A percentile compares a stretch with the other conserved stretches of the same genome.
Evolutionary conservation across 2,888 invertebrate genomes (phyloP).

Genomic region (Morpho deidamia): DNA sequence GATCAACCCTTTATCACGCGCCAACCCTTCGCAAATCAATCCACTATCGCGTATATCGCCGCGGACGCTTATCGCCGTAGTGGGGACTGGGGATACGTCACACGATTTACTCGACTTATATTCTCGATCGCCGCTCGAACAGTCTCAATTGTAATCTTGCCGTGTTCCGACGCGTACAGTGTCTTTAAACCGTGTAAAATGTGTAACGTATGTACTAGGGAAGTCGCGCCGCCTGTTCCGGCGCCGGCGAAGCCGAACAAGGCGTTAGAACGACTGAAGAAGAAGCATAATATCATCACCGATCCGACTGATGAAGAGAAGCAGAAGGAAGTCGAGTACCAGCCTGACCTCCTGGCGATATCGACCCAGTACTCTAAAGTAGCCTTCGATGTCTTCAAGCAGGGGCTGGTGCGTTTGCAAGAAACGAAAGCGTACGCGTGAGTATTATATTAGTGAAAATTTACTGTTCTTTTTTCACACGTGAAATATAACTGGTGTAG

Average conservation of each 20-base stretch:
- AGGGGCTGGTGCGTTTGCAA: conserved; percentile 48
- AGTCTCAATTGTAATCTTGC: conserved; percentile 20
- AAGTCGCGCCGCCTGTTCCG: conserved; percentile 35
- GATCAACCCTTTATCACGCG: conserved; percentile 10
- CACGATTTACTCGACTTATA: conserved; percentile 53
- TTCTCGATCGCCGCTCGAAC: conserved; percentile 35
- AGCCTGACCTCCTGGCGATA: conserved; percentile 67
- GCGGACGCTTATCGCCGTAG: conserved; percentile 31
- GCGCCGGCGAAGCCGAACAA: conserved; percentile 35
- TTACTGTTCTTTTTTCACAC: neutral
- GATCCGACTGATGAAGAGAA: conserved; percentile 51
- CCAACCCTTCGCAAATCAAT: neutral
- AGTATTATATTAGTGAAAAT: conserved; percentile 37
- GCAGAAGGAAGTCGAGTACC: conserved; percentile 59
- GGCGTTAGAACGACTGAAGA: conserved; percentile 59
- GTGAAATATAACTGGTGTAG: neutral
- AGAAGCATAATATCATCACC: conserved; percentile 62
- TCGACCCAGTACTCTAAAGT: conserved; percentile 68
- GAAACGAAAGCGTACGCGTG: conserved; percentile 71
- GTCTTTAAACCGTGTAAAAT: conserved; percentile 30
- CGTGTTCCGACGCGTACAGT: conserved; percentile 19
- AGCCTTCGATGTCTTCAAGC: conserved; percentile 54
- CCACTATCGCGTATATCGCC: conserved; percentile 22
- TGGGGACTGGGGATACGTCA: conserved; percentile 51
- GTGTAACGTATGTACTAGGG: conserved; percentile 70